Evolutionary conservation across 2,888 invertebrate genomes (phyloP).

Genomic region (Autographa gamma): DNA sequence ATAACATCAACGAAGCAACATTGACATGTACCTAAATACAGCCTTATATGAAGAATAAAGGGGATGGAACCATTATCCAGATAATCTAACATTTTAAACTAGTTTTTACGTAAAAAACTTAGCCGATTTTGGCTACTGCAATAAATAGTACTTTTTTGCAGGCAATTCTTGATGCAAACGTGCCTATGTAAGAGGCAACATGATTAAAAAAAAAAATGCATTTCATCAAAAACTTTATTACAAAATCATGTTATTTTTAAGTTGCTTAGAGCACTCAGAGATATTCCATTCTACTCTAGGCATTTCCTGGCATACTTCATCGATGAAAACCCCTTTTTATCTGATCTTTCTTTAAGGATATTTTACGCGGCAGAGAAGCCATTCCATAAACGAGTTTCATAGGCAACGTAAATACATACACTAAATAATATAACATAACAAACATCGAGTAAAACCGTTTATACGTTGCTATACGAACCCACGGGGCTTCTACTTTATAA

Average conservation of each 20-base stretch:
- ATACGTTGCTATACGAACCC: constrained; percentile 16
- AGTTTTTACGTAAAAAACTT: no score
- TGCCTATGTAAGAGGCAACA: no score
- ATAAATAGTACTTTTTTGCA: no score
- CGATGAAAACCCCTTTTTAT: not conserved
- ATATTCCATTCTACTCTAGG: no score
- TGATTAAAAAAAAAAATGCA: no score
- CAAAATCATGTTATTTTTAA: no score
- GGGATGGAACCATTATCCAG: not conserved
- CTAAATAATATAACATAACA: not conserved
- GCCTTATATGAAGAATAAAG: not conserved
- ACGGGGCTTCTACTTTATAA: not conserved
- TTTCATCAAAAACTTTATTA: no score
- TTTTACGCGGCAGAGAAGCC: not conserved
- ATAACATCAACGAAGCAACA: not conserved
- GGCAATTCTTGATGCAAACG: no score
- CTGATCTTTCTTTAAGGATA: not conserved
- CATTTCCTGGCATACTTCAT: not conserved
- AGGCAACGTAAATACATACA: not conserved
- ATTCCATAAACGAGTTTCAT: not conserved
- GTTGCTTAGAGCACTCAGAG: no score
- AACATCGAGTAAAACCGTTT: not conserved
- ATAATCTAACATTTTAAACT: no score
- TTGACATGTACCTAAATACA: not conserved
- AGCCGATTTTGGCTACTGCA: no score